Evolutionary conservation across 2,113 vertebrate species (phyloP), one percentile per base, ranked within the genome.

Genomic region (Centropristis striata): DNA sequence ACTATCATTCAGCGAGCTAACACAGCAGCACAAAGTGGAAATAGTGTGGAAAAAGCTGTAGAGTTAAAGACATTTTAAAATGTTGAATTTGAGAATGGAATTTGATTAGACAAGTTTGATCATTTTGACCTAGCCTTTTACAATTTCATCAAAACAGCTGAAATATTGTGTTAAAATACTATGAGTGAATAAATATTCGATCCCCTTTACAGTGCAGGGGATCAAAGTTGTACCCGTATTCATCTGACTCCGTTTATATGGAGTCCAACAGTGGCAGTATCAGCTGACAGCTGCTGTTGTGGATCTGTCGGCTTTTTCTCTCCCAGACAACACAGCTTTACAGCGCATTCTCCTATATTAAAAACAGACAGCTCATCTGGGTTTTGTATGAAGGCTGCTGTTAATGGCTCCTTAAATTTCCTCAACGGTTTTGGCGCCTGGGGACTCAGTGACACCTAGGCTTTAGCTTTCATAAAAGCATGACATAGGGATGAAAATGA

Each of bases 341-440:
- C 36, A 50, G 50, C 2, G 4, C 23, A 13, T 27, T 49, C 39
- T 41, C 23, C 23, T 63, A 68, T 47, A 69, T 47, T 55, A 21
- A 37, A 32, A 58, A 50, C 67, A 75, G 63, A 16, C 12, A 46
- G 46, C 37, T 64, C 44, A 20, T 78, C 65, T 32, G 53, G n/a
- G 21, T 59, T 79, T 73, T 55, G 23, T 60, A 37, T 59, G 21
- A 21, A 59, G 50, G 54, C 60, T 75, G 47, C 65, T 71, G 54
- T 71, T 67, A 27, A 37, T 44, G 50, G 25, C 46, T 53, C 18
- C 41, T 37, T 32, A 23, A 20, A 27, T 57, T 79, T 54, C 14
- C 13, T 58, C 37, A 25, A 39, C 20, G 0, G 32, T 63, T 46
- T 15, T 63, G 51, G 50, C 2, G 8, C 32, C 14, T 11, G 25